These are phyloP conservation scores for Albula goreensis DNA, from an alignment of 2,113 vertebrate genomes.

Conservation along the genomic window DNA sequence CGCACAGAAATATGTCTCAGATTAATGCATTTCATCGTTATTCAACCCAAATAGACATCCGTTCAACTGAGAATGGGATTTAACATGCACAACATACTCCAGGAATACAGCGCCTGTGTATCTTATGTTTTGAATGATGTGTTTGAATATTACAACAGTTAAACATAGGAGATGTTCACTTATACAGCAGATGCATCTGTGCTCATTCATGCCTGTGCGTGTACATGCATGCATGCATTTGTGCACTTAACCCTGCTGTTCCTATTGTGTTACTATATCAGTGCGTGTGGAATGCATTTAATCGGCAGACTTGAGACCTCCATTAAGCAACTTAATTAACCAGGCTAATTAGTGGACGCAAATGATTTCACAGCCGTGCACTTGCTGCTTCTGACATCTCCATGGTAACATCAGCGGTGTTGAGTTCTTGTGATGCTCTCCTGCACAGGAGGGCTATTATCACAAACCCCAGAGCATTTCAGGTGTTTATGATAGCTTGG, in stretches of 20 bases:
- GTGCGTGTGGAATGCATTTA: not conserved
- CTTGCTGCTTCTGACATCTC: conserved; percentile 54
- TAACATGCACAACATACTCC: too few species aligned
- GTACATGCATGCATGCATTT: not conserved
- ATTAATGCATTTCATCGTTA: not conserved
- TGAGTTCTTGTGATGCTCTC: not conserved
- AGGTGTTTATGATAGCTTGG: conserved; percentile 19
- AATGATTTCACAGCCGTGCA: conserved; percentile 32
- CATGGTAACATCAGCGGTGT: conserved; percentile 46
- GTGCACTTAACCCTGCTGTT: not conserved
- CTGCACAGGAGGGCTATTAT: not conserved
- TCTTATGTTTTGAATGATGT: not conserved
- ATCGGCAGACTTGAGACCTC: conserved; percentile 4
- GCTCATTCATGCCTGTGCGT: not conserved
- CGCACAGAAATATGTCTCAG: not conserved
- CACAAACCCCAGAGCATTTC: conserved; percentile 4
- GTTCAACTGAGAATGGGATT: too few species aligned
- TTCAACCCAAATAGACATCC: not conserved
- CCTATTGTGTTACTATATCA: not conserved
- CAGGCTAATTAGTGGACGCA: conserved; percentile 24
- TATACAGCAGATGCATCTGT: not conserved
- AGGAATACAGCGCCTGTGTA: too few species aligned
- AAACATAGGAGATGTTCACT: not conserved
- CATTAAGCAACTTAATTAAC: conserved; percentile 30
- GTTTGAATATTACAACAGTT: not conserved